Evolutionary conservation across 2,113 vertebrate genomes (phyloP).

Genomic region (Aleadryas rufinucha): DNA sequence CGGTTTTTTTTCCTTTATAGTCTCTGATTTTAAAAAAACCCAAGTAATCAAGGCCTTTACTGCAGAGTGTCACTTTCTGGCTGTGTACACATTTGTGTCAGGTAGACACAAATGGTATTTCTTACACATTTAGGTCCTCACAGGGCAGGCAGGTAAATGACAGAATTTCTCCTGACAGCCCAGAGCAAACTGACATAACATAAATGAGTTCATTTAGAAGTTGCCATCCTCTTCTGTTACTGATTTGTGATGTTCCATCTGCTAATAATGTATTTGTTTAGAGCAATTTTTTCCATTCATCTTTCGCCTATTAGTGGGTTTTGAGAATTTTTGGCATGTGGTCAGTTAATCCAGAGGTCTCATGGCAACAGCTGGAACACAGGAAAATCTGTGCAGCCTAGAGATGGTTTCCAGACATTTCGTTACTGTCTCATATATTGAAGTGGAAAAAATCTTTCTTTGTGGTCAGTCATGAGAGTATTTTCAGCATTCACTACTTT

Average conservation of each 20-base stretch:
- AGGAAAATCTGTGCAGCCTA: neutral
- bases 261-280: constrained; percentile 6
- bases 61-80: neutral
- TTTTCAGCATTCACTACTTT: neutral
- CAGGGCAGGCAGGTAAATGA: neutral
- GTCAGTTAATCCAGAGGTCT: neutral
- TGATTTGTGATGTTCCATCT: neutral
- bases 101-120: neutral
- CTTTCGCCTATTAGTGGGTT: constrained; percentile 26
- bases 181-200: neutral
- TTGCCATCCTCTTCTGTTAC: neutral
- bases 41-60: neutral
- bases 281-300: neutral
- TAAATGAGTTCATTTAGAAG: neutral
- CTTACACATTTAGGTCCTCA: neutral
- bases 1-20: neutral
- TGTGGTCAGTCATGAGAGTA: neutral
- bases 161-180: neutral
- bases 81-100: neutral
- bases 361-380: neutral
- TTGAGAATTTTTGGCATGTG: neutral
- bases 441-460: neutral
- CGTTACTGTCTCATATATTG: neutral
- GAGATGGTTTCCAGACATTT: neutral
- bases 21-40: neutral